Evolutionary conservation across 2,797 vertebrate species (phyloP), one percentile per base, ranked within the genome.

Genomic region (Mus spretus): DNA sequence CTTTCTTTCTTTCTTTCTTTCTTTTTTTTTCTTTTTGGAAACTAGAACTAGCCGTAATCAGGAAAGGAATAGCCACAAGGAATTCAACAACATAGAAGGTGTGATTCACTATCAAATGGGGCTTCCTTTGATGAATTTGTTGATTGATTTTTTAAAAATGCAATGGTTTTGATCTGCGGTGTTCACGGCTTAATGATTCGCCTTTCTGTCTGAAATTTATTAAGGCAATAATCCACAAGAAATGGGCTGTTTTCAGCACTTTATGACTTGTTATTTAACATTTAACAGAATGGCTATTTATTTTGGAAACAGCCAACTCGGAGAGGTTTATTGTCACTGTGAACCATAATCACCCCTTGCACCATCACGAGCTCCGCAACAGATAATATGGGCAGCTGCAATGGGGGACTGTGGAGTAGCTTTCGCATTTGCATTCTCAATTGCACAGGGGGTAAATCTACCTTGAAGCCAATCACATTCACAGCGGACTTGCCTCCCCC

Each of bases 241-340:
- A 98, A 98, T 98, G 98, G 98, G 98, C 98, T 98, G 98, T 98
- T 99, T 98, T 98, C 98, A 97, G 97, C 98, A 96, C 98, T 98
- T 98, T 98, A 99, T 98, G 98, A 97, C 98, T 98, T 98, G 98
- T 99, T 98, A 98, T 98, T 98, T 99, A 99, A 99, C 98, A 98
- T 98, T 98, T 98, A 98, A 98, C 97, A 98, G 98, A 98, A 98
- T 97, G 98, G 98, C 98, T 98, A 97, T 98, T 98, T 99, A 98
- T 98, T 98, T 98, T 98, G 98, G 97, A 98, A 98, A 98, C 98
- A 98, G 98, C 98, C 98, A 98, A 97, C 98, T 97, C 98, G 98
- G 98, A 98, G 97, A 98, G 96, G 98, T 98, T 98, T 99, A 99
- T 98, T 98, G 97, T 97, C 95, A 97, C 98, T 98, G 98, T 98